Evolutionary conservation across 2,797 vertebrate genomes (phyloP), one percentile per base, ranked within the genome.

Genomic region (Phyllotis vaccarum): DNA sequence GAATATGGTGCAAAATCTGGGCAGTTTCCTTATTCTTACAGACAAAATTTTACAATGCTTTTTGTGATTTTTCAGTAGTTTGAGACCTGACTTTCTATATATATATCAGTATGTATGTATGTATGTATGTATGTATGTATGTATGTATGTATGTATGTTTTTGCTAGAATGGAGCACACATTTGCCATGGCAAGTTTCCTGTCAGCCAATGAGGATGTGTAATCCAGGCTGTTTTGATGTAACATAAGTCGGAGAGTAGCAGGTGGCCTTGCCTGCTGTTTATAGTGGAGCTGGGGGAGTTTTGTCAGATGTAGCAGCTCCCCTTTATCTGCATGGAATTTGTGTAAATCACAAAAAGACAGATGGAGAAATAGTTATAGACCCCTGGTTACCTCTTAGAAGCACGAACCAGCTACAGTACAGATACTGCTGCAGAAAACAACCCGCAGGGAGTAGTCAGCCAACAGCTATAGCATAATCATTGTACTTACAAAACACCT

Each of bases 261-360:
- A 98, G 98, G 98, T 98, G 98, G 98, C 96, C 97, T 97, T 97
- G 98, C 98, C 97, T 98, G 98, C 98, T 98, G 98, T 98, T 98
- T 98, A 97, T 93, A 96, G 86, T 89, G 95, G 89, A 95, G 96
- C 96, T 90, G 91, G 78, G 97, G 97, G 98, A 98, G 96, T 93
- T 96, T 96, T 98, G 96, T 98, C 97, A 98, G 97, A 98, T 97
- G 97, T 90, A 98, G 97, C 95, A 96, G 74, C 75, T 97, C 96
- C 96, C 98, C 98, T 98, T 97, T 97, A 98, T 98, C 98, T 98
- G 96, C 96, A 58, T 98, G 97, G 98, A 98, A 98, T 98, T 98
- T 97, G 95, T 94, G 95, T 97, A 98, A 98, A 98, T 98, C 97
- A 97, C 96, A 97, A 83, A 97, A 93, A 95, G 98, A 97, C 98